Conservation (phyloP, 1,140 invertebrate genomes). For the Triops cancriformis region DNA sequence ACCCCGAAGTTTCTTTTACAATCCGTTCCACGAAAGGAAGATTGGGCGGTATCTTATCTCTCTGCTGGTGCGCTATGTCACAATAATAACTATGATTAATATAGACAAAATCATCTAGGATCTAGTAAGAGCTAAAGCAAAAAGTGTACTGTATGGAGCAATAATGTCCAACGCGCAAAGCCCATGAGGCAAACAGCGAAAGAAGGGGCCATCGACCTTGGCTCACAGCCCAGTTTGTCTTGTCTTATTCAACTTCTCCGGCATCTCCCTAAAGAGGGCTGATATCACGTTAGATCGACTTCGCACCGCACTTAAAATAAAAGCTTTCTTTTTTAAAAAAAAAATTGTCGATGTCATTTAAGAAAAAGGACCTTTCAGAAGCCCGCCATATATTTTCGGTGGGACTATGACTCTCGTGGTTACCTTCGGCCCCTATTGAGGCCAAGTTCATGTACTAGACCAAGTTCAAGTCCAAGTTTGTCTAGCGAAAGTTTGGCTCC, state of each 20-base stretch:
- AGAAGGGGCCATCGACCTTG: not conserved
- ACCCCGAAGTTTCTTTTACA: no score
- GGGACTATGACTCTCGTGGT: no score
- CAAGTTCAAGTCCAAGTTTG: not conserved
- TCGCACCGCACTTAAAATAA: not conserved
- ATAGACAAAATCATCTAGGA: not conserved
- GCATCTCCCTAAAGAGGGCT: not conserved
- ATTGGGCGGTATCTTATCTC: not conserved
- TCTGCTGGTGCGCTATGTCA: not conserved
- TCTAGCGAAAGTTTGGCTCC: not conserved
- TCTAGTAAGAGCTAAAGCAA: not conserved
- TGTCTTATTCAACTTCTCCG: not conserved
- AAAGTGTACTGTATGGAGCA: not conserved
- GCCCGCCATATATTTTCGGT: no score
- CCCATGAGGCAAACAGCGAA: slow-evolving; percentile 5
- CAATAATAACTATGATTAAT: slow-evolving; percentile 3
- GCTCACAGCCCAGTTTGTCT: slow-evolving; percentile 3
- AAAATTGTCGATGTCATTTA: no score
- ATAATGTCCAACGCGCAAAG: slow-evolving; percentile 2
- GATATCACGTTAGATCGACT: not conserved
- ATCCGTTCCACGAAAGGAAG: no score
- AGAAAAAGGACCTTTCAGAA: no score
- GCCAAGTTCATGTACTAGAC: not conserved
- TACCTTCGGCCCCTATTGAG: not conserved
- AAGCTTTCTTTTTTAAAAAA: not conserved